phyloP scores from a whole-genome alignment of 2,797 vertebrate genomes.

The Fistularia commersonii region DNA sequence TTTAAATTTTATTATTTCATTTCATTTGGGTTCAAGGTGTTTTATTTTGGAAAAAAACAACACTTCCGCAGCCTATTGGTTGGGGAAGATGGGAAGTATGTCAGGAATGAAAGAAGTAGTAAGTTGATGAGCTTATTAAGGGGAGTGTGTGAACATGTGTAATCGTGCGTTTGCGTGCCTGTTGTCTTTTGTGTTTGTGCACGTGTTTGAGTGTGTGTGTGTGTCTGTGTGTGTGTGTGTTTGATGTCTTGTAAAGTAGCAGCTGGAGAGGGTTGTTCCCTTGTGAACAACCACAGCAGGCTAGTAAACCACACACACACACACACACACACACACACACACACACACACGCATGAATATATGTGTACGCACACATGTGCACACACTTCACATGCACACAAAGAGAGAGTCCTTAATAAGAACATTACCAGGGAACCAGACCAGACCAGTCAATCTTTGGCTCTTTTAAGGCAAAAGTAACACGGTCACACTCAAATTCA shows the following conservation, averaged over 20 bases:
- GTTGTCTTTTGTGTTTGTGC: conserved; percentile 48
- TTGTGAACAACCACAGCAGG: conserved; percentile 61
- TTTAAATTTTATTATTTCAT: too few species aligned
- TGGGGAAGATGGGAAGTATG: conserved; percentile 15
- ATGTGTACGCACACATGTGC: conserved; percentile 4
- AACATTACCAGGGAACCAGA: conserved; percentile 57
- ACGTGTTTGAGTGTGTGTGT: conserved; percentile 28
- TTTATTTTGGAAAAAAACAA: background rate
- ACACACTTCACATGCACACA: conserved; percentile 22
- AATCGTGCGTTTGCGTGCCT: conserved; percentile 22
- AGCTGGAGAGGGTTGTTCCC: conserved; percentile 76
- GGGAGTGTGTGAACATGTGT: conserved; percentile 49
- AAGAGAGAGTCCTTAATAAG: conserved; percentile 65
- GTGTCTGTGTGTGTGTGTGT: conserved; percentile 56
- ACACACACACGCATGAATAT: conserved; percentile 15
- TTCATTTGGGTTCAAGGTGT: background rate
- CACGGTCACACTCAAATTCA: conserved; percentile 42
- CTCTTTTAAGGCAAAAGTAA: conserved; percentile 46
- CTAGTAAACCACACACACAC: conserved; percentile 69
- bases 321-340: conserved; percentile 22
- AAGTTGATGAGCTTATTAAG: conserved; percentile 64
- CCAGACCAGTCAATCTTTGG: conserved; percentile 48
- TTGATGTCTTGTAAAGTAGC: conserved; percentile 80
- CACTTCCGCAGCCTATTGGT: background rate
- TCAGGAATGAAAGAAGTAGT: conserved; percentile 33